Evolutionary conservation across 2,888 invertebrate species (phyloP), one percentile per base, ranked within the genome.

Genomic region (Dynastes hyllus): DNA sequence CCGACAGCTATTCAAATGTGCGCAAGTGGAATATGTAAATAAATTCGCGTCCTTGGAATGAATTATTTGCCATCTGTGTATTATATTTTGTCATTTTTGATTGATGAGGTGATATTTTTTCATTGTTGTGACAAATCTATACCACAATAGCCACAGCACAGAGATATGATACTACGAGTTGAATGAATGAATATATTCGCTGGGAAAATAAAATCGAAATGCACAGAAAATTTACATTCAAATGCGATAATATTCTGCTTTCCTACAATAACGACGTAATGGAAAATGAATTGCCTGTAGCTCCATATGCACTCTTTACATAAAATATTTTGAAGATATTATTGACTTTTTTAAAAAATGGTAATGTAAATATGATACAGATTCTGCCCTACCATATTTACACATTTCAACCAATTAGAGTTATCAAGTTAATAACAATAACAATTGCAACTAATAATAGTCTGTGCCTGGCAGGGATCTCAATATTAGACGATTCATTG

Each of bases 101-200:
- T 69, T 69, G 69, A 69, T 69, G 69, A 51, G 8, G 29, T 69
- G 69, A 69, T 69, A 69, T 69, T 69, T 69, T 50, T 69, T 27
- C 16, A 69, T 69, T 51, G 69, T 27, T 29, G 51, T 29, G 69
- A 51, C 51, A 29, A 69, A 69, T 69, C 27, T 69, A 11, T 40
- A 16, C 69, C 69, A 69, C 51, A 69, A 69, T 69, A n/a, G 51
- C 51, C 51, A 29, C 69, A 32, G 11, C n/a, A 29, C 22, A 2
- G 45, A 22, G 66, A 66, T 55, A 66, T 9, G 66, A 66, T 66
- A 40, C 16, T 45, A n/a, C n/a, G 40, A 13, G 22, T 40, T 67
- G 22, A 22, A 16, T 67, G 22, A 16, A 16, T 22, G 55, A 58
- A 16, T 58, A 58, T 67, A 22, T 67, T 45, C 66, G 45, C 45